These are phyloP conservation scores for Thereva unica DNA, from an alignment of 2,888 invertebrate species.

Conservation along the genomic window DNA sequence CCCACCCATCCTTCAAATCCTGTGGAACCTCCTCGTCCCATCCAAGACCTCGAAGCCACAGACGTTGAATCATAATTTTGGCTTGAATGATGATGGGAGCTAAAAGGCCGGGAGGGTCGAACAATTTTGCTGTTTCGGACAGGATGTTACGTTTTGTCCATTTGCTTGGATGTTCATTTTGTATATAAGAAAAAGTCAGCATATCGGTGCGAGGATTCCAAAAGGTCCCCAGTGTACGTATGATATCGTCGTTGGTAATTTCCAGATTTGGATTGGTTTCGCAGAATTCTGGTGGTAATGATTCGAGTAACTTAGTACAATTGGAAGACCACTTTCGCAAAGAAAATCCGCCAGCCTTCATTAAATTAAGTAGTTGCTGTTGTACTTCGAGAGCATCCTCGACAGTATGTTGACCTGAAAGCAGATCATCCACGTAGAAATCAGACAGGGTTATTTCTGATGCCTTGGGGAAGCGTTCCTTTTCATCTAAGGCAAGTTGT, in stretches of 20 bases:
- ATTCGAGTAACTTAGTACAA: background rate
- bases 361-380: constrained; percentile 11
- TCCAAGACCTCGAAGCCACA: background rate
- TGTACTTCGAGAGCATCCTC: constrained; percentile 24
- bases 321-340: constrained; percentile 14
- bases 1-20: background rate
- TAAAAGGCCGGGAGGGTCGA: constrained; percentile 13
- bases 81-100: background rate
- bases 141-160: constrained; percentile 10
- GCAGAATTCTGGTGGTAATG: background rate
- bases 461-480: constrained; percentile 30
- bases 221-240: constrained; percentile 5
- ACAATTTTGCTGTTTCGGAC: background rate
- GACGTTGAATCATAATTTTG: background rate
- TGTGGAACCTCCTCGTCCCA: constrained; percentile 9
- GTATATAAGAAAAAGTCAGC: background rate
- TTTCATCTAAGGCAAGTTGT: background rate
- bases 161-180: background rate
- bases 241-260: background rate
- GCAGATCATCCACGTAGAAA: constrained; percentile 34
- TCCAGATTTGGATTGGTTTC: background rate
- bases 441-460: background rate
- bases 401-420: constrained; percentile 3
- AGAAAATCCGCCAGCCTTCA: background rate
- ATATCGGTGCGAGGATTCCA: constrained; percentile 8